Evolutionary conservation across 2,113 vertebrate genomes (phyloP), one percentile per base, ranked within the genome.

Genomic region (Cinclus cinclus): DNA sequence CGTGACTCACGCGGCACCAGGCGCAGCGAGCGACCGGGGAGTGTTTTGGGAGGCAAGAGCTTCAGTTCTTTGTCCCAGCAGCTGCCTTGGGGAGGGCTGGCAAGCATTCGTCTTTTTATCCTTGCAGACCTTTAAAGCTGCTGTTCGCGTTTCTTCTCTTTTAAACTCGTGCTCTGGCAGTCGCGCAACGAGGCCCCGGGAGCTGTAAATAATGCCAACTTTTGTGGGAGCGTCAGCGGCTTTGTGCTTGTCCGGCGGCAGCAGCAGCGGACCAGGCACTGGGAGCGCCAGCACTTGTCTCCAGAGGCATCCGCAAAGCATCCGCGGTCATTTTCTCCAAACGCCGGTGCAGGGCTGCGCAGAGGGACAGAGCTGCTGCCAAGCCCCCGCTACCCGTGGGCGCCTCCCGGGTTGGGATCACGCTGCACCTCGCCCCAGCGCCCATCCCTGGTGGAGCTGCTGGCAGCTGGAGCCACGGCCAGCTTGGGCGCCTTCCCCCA

Each of bases 271-370:
- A 14, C 76, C 69, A 22, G 58, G 39, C 65, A 4, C 49, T 7
- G n/a, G 28, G 37, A 71, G 53, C 0, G 24, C 52, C 15, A 46
- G 53, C 35, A 13, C 63, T 81, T 1, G 33, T 70, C 52, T 75
- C 88, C 4, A 6, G 50, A 53, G 56, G 33, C 35, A 37, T 37
- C 35, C 35, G 30, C 10, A 27, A 81, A 50, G 47, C 4, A 1
- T 52, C 15, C 5, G 7, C 62, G 0, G 0, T 65, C 13, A 0
- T 46, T 42, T 46, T 64, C 68, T 64, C 73, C 10, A 1, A 27
- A 15, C 0, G 17, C 11, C 28, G 0, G 3, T 0, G 58, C 35
- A 11, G 37, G 18, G 16, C 79, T 25, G 46, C 3, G 0, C 39
- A 5, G 37, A 60, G 49, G 25, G 82, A 8, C 24, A 1, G 2